Conservation (phyloP, 2,888 invertebrate species). For the Camptogramma bilineatum region DNA sequence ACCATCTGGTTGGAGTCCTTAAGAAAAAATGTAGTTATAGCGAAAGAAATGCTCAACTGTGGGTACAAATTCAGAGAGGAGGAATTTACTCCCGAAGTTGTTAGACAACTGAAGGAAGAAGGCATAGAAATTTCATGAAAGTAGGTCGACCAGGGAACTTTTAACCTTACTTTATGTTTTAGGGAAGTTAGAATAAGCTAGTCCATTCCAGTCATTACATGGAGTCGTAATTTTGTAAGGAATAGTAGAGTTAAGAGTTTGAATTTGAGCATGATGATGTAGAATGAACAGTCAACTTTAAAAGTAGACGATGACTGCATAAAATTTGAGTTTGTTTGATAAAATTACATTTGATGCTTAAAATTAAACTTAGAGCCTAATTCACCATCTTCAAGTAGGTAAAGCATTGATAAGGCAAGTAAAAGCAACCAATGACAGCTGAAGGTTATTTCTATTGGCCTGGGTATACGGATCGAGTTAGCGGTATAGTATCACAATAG, state of each 20-base stretch:
- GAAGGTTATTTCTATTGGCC: too few relatives aligned
- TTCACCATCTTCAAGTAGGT: too few relatives aligned
- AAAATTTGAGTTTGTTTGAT: too few relatives aligned
- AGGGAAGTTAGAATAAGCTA: conserved; percentile 21
- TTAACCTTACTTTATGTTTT: conserved; percentile 13
- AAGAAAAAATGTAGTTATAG: conserved; percentile 82
- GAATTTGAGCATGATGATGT: too few relatives aligned
- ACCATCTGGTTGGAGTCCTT: conserved; percentile 90
- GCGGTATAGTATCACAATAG: too few relatives aligned
- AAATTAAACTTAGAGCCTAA: too few relatives aligned
- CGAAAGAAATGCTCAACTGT: conserved; percentile 86
- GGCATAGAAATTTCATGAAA: conserved; percentile 63
- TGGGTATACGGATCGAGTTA: too few relatives aligned
- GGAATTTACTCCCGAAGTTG: conserved; percentile 69
- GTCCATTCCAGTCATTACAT: conserved; percentile 39
- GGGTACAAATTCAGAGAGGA: conserved; percentile 86
- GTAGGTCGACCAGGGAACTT: conserved; percentile 13
- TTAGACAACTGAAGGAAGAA: conserved; percentile 67
- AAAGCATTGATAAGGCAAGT: too few relatives aligned
- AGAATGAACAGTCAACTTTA: too few relatives aligned
- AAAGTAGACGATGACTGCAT: too few relatives aligned
- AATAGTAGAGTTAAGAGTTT: conserved; percentile 1
- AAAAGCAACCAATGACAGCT: too few relatives aligned
- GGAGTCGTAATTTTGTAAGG: conserved; percentile 14
- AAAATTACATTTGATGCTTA: too few relatives aligned